Evolutionary conservation across 2,888 invertebrate species (phyloP), one percentile per base, ranked within the genome.

Genomic region (Baccha elongata): DNA sequence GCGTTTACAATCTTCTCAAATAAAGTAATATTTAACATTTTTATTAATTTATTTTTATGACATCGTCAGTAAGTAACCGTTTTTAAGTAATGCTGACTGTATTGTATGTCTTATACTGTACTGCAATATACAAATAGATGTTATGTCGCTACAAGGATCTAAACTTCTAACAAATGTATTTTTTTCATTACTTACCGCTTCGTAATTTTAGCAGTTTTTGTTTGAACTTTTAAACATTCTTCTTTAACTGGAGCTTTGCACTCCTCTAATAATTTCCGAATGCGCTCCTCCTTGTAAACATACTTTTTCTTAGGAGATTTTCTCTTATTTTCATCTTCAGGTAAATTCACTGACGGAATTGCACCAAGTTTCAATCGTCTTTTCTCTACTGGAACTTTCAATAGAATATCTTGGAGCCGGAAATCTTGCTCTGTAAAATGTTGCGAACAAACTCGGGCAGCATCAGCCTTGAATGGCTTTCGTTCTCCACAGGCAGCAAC

Each of bases 371-470:
- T 19, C 0, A 75, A 52, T 1, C 58, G 60, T 19, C 67, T 52
- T 44, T 75, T 75, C 8, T 68, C 13, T 10, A n/a, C 15, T 19
- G 75, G 75, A 0, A 68, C 58, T 1, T 78, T 71, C 2, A 78
- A 17, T 5, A 78, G 13, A 21, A 64, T 26, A 8, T 78, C 76
- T 37, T 71, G 75, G 7, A 75, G 52, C 13, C 52, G 68, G 11
- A 68, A 68, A 11, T 75, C 75, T 19, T 26, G 50, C 15, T 60
- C 60, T 2, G 26, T 5, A 23, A 75, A 75, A 35, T 75, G 75
- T 35, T 46, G 19, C 0, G 68, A 60, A 32, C 75, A 75, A 4
- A 75, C 8, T 37, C 60, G 42, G 13, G 75, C 75, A 29, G 42
- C 35, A 13, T 44, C 60, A 8, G 35, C 4, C 11, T 75, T 75